These are phyloP conservation scores for Indicator indicator DNA, from an alignment of 2,113 vertebrate species.

Conservation along the genomic window DNA sequence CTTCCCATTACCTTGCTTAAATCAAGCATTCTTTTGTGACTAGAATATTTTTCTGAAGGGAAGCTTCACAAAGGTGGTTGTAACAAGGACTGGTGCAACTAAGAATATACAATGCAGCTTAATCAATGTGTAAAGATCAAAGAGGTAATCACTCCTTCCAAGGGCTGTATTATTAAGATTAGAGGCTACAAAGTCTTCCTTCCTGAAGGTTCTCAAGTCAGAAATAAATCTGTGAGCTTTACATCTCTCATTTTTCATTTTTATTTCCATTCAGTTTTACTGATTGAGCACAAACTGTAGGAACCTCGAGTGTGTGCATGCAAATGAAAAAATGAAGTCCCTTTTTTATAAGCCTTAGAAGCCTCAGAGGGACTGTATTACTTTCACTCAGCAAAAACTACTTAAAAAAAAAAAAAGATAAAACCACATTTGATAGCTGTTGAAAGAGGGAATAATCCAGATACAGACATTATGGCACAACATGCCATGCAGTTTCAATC, in stretches of 20 bases:
- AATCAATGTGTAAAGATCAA: constrained; percentile 2
- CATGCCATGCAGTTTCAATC: constrained; percentile 51
- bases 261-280: constrained; percentile 57
- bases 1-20: constrained; percentile 46
- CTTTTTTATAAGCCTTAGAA: constrained; percentile 40
- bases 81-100: neutral
- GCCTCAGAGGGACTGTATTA: constrained; percentile 21
- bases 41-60: neutral
- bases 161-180: constrained; percentile 28
- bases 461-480: constrained; percentile 25
- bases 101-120: neutral
- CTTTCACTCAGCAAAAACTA: constrained; percentile 36
- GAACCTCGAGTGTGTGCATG: neutral
- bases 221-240: constrained; percentile 63
- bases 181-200: constrained; percentile 4
- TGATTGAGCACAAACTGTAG: constrained; percentile 45
- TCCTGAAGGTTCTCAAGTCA: constrained; percentile 46
- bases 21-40: constrained; percentile 32
- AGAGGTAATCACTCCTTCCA: neutral
- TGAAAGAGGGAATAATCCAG: constrained; percentile 46
- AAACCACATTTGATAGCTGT: constrained; percentile 25
- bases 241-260: constrained; percentile 53
- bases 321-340: constrained; percentile 56
- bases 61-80: neutral
- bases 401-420: constrained; percentile 3